Percentiles rank a stretch among this genome's conserved stretches.
Conservation (phyloP, 2,797 vertebrate genomes). For the Menidia menidia region DNA sequence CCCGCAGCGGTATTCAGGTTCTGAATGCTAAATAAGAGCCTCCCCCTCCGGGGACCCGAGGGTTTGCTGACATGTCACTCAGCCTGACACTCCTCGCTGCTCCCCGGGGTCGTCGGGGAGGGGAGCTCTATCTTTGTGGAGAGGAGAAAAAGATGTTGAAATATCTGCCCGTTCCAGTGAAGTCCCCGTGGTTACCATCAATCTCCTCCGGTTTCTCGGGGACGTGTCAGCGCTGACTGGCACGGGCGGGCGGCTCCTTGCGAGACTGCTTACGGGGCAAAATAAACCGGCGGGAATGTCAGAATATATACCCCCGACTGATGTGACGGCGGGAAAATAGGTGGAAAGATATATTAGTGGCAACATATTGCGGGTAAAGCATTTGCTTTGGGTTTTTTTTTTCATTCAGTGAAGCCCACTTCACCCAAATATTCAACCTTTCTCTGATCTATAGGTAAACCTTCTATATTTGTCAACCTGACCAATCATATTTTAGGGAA, state of each 20-base stretch:
- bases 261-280: slow-evolving; percentile 20
- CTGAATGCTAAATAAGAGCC: slow-evolving; percentile 72
- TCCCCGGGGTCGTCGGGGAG: slow-evolving; percentile 56
- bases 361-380: too few species aligned
- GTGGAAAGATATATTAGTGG: too few species aligned
- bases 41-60: slow-evolving; percentile 40
- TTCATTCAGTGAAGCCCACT: too few species aligned
- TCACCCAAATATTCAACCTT: too few species aligned
- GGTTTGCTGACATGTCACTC: slow-evolving; percentile 71
- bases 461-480: too few species aligned
- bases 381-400: too few species aligned
- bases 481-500: too few species aligned
- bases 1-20: slow-evolving; percentile 32
- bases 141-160: slow-evolving; percentile 49
- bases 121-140: slow-evolving; percentile 63
- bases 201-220: slow-evolving; percentile 7
- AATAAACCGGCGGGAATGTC: slow-evolving; percentile 33
- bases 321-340: neutral
- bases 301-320: slow-evolving; percentile 12
- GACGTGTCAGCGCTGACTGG: slow-evolving; percentile 44
- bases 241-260: slow-evolving; percentile 50
- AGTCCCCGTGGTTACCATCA: too few species aligned
- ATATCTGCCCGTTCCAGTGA: slow-evolving; percentile 50
- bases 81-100: slow-evolving; percentile 55
- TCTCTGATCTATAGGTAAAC: too few species aligned